Evolutionary conservation across 2,113 vertebrate genomes (phyloP), one percentile per base, ranked within the genome.

Genomic region (Ibidorhyncha struthersii): DNA sequence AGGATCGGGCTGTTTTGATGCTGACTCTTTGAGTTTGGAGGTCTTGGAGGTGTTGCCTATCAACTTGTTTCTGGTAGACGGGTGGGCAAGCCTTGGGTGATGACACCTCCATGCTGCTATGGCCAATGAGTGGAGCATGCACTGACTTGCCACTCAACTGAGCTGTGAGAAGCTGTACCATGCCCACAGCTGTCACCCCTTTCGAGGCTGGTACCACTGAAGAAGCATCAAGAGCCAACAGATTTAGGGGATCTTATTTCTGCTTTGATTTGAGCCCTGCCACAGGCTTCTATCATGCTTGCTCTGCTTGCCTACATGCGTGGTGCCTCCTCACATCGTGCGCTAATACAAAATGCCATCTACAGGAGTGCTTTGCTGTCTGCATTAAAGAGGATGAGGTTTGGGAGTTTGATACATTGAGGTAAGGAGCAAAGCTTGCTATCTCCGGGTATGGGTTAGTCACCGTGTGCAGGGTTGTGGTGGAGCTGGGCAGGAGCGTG

Each of bases 1-100:
- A 87, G 82, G 77, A 50, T 83, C 45, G 45, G 66, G 73, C 82
- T 87, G 52, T 71, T 96, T 76, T 2, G 14, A 38, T 94, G 87
- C 85, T 95, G 85, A 79, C 34, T 52, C 81, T 82, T 95, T 66
- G 93, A 62, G 71, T 97, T 93, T 40, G 1, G 21, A 86, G 69
- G 58, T 79, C 18, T 70, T 76, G 55, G 27, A 67, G 52, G 13
- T 66, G 14, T 74, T 93, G 27, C 23, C 32, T 78, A 0, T 47
- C 40, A 30, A 1, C 12, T 82, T 73, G 10, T 77, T 90, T 65
- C 22, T 73, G 29, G 65, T 73, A 41, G 30, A 14, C 3, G 22
- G 2, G 29, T 34, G 40, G 22, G 32, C 34, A 67, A 2, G 9
- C 73, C 41, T 61, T 38, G 32, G 62, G 34, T 40, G 59, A 30